A percentile compares a stretch with the other conserved stretches of the same genome.
Conservation (phyloP, 2,113 vertebrate genomes). For the Brachyhypopomus occidentalis region DNA sequence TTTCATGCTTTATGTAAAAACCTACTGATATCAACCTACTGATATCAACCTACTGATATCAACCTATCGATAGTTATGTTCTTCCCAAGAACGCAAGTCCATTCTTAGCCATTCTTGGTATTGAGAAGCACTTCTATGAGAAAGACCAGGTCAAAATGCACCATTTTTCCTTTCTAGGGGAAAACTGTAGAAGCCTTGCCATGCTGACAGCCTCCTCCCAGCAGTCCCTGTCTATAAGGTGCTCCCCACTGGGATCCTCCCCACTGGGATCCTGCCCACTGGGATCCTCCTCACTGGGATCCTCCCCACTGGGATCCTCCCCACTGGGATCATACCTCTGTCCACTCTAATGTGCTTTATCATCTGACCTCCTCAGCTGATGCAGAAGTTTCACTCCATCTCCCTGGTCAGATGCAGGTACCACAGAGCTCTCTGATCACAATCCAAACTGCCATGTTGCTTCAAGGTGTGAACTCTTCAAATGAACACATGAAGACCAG, state of each 20-base stretch:
- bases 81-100: too few relatives aligned
- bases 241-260: constrained; percentile 44
- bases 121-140: too few relatives aligned
- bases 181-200: too few relatives aligned
- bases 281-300: neutral
- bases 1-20: too few relatives aligned
- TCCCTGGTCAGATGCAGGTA: constrained; percentile 71
- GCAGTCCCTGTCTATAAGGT: constrained; percentile 1
- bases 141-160: too few relatives aligned
- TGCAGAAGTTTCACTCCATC: constrained; percentile 75
- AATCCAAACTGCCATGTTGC: constrained; percentile 71
- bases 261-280: too few relatives aligned
- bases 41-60: too few relatives aligned
- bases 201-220: constrained; percentile 3
- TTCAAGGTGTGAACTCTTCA: constrained; percentile 73
- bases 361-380: constrained; percentile 66
- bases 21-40: too few relatives aligned
- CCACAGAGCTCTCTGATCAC: constrained; percentile 70
- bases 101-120: too few relatives aligned
- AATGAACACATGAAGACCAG: constrained; percentile 68
- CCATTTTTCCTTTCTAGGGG: too few relatives aligned
- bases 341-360: constrained; percentile 56
- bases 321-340: constrained; percentile 42
- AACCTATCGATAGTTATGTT: too few relatives aligned
- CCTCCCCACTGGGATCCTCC: constrained; percentile 3